Percentiles rank a stretch among this genome's conserved stretches.
Conservation (phyloP, 2,888 invertebrate genomes). For the Anarsia innoxiella region DNA sequence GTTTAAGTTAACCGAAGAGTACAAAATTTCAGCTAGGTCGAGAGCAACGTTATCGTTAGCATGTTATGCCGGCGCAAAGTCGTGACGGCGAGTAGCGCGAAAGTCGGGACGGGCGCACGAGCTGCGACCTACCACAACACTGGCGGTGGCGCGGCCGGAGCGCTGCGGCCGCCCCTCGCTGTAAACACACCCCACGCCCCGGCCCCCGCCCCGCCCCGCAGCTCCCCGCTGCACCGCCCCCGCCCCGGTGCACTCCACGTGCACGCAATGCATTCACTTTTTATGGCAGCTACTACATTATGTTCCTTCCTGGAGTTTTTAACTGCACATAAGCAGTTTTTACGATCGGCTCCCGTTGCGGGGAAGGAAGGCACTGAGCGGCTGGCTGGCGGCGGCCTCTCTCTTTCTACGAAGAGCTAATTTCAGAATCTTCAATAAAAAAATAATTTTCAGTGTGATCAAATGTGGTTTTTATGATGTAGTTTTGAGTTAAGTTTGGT, state of each 20-base stretch:
- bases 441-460: too few relatives aligned
- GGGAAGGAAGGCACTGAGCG: constrained; percentile 38
- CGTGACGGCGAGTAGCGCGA: constrained; percentile 47
- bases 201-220: constrained; percentile 25
- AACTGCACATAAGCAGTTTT: constrained; percentile 71
- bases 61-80: constrained; percentile 56
- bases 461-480: too few relatives aligned
- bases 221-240: constrained; percentile 24
- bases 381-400: neutral
- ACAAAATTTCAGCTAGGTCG: constrained; percentile 2
- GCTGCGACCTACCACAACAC: constrained; percentile 80
- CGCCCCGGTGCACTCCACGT: constrained; percentile 59
- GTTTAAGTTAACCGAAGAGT: neutral
- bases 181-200: constrained; percentile 68
- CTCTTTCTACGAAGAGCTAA: constrained; percentile 47
- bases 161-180: constrained; percentile 52
- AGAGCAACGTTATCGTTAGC: too few relatives aligned
- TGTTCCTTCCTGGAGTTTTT: constrained; percentile 67
- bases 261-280: constrained; percentile 72
- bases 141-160: constrained; percentile 44
- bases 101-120: constrained; percentile 48
- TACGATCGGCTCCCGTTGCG: constrained; percentile 57
- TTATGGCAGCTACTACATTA: constrained; percentile 70
- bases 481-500: too few relatives aligned
- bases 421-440: constrained; percentile 37